phyloP scores from a whole-genome alignment of 2,113 vertebrate species.

The Indri indri region DNA sequence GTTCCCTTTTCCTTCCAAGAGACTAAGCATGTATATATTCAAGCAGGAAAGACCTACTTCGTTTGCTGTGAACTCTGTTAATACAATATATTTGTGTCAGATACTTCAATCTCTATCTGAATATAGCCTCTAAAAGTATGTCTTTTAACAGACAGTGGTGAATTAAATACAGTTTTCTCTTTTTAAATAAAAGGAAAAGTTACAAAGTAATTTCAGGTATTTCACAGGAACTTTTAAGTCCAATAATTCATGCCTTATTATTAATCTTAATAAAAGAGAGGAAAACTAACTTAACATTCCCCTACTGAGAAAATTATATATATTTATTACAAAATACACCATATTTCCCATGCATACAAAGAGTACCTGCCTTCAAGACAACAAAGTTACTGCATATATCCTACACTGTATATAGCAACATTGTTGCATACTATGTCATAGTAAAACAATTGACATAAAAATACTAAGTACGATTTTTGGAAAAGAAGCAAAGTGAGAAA shows the following conservation, averaged over 20 bases:
- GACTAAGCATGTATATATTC: neutral
- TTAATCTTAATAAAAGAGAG: neutral
- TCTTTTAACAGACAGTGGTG: neutral
- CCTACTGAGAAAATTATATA: neutral
- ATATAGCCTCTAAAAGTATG: neutral
- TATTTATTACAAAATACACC: neutral
- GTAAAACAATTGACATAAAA: slow-evolving; percentile 18
- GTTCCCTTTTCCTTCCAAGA: neutral
- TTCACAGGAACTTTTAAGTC: neutral
- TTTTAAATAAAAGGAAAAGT: slow-evolving; percentile 38
- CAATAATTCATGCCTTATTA: slow-evolving; percentile 1
- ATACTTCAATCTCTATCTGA: neutral
- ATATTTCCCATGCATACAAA: neutral
- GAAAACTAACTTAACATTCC: neutral
- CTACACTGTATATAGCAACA: neutral
- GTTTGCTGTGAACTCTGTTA: neutral
- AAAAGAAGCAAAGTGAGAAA: slow-evolving; percentile 14
- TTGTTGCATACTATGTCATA: neutral
- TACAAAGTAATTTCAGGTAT: slow-evolving; percentile 1
- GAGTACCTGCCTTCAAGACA: neutral
- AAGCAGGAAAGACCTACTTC: neutral
- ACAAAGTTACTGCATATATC: neutral
- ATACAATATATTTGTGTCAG: neutral
- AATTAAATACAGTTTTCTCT: neutral
- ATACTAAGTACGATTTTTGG: neutral